Conservation (phyloP, 1,140 invertebrate species). For the Drosophila tani region DNA sequence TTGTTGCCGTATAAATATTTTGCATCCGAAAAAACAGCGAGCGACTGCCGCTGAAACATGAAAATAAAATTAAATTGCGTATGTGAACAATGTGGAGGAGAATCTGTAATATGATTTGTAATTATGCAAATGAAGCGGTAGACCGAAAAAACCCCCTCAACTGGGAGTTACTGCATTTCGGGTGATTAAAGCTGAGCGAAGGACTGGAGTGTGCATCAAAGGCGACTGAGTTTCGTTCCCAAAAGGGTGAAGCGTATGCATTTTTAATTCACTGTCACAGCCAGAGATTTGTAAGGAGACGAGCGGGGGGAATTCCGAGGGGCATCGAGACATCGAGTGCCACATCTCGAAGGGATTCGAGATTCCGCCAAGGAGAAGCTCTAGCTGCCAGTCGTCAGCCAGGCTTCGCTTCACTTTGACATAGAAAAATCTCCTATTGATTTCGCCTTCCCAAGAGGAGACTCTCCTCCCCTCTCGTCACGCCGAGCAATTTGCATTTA, state of each 20-base stretch:
- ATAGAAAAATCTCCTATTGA: constrained; percentile 79
- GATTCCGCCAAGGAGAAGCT: constrained; percentile 13
- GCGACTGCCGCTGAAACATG: constrained; percentile 24
- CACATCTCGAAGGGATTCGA: constrained; percentile 9
- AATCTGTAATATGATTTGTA: constrained; percentile 77
- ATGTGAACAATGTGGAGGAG: constrained; percentile 22
- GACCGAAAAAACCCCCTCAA: constrained; percentile 7
- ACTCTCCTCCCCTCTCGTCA: constrained; percentile 20
- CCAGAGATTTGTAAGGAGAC: constrained; percentile 10
- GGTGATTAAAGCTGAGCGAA: constrained; percentile 32
- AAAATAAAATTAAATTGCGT: constrained; percentile 50
- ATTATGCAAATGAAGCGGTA: constrained; percentile 73
- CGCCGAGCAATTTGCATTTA: constrained; percentile 73
- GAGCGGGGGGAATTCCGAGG: neutral
- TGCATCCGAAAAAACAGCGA: constrained; percentile 51
- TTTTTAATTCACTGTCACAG: constrained; percentile 68
- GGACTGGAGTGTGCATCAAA: constrained; percentile 5
- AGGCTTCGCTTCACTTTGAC: constrained; percentile 65
- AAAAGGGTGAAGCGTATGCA: constrained; percentile 59
- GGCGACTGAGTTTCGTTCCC: constrained; percentile 6
- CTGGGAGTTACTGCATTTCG: constrained; percentile 26
- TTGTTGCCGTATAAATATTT: constrained; percentile 69
- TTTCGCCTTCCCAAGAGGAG: constrained; percentile 44
- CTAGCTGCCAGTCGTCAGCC: constrained; percentile 14
- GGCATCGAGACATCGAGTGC: constrained; percentile 5